Evolutionary conservation across 2,888 invertebrate genomes (phyloP).

Genomic region (Melieria crassipennis): DNA sequence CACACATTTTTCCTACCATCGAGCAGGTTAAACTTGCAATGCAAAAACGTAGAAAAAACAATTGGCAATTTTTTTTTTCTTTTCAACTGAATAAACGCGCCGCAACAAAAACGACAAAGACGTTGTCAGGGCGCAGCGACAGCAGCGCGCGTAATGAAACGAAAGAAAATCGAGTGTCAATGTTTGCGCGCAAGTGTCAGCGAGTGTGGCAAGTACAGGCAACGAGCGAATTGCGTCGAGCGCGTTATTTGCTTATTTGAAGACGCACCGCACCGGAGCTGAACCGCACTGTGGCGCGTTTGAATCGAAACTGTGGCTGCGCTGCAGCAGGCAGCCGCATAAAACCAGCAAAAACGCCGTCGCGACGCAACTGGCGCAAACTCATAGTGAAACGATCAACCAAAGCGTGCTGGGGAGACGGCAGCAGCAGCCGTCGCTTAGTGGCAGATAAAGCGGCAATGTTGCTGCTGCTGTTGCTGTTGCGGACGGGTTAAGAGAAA

Average conservation of each 20-base stretch:
- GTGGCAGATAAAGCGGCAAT: background rate
- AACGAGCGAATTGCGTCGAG: too few species aligned
- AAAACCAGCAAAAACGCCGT: conserved; percentile 46
- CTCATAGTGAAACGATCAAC: too few species aligned
- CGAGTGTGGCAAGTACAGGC: too few species aligned
- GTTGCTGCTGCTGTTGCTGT: conserved; percentile 1
- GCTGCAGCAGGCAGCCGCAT: conserved; percentile 49
- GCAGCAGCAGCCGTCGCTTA: background rate
- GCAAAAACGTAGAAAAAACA: background rate
- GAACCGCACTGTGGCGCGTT: conserved; percentile 55
- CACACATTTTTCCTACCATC: background rate
- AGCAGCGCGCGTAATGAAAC: conserved; percentile 1
- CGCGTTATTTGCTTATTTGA: too few species aligned
- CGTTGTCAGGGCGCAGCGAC: background rate
- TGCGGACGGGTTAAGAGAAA: background rate
- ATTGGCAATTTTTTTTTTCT: too few species aligned
- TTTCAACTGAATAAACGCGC: too few species aligned
- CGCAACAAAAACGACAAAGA: background rate
- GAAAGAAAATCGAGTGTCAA: conserved; percentile 1
- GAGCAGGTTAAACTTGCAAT: conserved; percentile 13
- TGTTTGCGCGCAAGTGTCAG: too few species aligned
- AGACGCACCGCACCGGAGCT: background rate
- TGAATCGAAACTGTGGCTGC: conserved; percentile 57
- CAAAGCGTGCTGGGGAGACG: background rate
- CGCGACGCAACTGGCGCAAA: background rate